These are phyloP conservation scores for Neomonachus schauinslandi DNA, from an alignment of 2,113 vertebrate species.

Conservation along the genomic window DNA sequence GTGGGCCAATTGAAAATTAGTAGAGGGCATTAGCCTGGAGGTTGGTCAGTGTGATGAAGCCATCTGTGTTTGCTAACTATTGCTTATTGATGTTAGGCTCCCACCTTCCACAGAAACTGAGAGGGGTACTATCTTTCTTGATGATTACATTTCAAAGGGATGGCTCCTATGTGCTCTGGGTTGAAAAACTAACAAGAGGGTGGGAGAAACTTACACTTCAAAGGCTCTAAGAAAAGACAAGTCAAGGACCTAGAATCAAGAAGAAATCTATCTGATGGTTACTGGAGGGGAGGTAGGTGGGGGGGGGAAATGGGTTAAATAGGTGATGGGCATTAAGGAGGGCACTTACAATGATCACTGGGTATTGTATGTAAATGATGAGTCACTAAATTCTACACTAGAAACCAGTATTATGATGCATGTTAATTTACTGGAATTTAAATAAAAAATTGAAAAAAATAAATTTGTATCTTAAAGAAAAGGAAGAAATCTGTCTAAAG, in stretches of 20 bases:
- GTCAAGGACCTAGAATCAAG: neutral
- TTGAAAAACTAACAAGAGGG: neutral
- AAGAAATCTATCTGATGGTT: neutral
- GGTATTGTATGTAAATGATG: neutral
- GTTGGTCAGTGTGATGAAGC: neutral
- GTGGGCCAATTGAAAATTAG: neutral
- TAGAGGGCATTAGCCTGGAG: neutral
- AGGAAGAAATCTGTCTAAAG: neutral
- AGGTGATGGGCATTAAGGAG: neutral
- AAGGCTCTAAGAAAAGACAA: neutral
- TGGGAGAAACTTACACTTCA: neutral
- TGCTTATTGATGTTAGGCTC: neutral
- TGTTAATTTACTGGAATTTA: neutral
- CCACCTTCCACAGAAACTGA: neutral
- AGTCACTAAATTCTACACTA: neutral
- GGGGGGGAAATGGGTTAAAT: neutral
- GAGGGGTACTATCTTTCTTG: neutral
- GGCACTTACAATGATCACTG: neutral
- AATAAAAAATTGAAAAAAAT: neutral
- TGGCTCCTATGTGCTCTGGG: neutral
- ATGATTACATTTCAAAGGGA: neutral
- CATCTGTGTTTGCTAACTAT: neutral
- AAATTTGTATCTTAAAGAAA: neutral
- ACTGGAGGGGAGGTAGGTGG: neutral
- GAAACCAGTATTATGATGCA: neutral